Base-by-base conservation (phyloP, 1,140 invertebrate genomes). In the Platyscapa corneri region DNA sequence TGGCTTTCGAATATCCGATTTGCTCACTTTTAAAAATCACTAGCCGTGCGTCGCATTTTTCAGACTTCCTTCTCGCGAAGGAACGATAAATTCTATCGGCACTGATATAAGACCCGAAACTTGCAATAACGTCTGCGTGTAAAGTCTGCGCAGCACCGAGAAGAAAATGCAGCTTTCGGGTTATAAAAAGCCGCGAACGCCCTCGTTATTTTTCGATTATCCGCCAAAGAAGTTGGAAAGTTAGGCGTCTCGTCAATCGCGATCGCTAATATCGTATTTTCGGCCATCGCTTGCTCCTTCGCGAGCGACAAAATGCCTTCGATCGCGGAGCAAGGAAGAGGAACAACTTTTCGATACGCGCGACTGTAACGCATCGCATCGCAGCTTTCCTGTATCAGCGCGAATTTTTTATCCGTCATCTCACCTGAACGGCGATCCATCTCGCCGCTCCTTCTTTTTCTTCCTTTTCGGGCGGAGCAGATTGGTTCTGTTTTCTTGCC, bases 261-360 rank as follows among this genome's bases (percentile, higher is more conserved):
- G 12, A 46, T 46, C 42, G 42, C 12, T 46, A 46, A 46, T 46
- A n/a, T 46, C 30, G 49, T 46, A 67, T 34, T 67, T 37, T 49
- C 56, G n/a, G n/a, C n/a, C n/a, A n/a, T n/a, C n/a, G n/a, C n/a
- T n/a, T n/a, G n/a, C n/a, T n/a, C n/a, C n/a, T n/a, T n/a, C n/a
- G n/a, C n/a, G n/a, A n/a, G n/a, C n/a, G n/a, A n/a, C n/a, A n/a
- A 34, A 77, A 83, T 77, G 76, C 56, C 74, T 83, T 32, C 18
- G 67, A 27, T 82, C 32, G 81, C 37, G 74, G 60, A 34, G n/a
- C 42, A 46, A 46, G 12, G 12, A 46, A 46, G 42, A 30, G 37
- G 39, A n/a, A 78, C 77, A 78, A 70, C 30, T 78, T 84, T 53
- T 78, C 60, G 60, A 27, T 34, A 56, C 70, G 39, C 42, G 46